phyloP scores from a whole-genome alignment of 2,113 vertebrate species.

The Otolemur garnettii region DNA sequence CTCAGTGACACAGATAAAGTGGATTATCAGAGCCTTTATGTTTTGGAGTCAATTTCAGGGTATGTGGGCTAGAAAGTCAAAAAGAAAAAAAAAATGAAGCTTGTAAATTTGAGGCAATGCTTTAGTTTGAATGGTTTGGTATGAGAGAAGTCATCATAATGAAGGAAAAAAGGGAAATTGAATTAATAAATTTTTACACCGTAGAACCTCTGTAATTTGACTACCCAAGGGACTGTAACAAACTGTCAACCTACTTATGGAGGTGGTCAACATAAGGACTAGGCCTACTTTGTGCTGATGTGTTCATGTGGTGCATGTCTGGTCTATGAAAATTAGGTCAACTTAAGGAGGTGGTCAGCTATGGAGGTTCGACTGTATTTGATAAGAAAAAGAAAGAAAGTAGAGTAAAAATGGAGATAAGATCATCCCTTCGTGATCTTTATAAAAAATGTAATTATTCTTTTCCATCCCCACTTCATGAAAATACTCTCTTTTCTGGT shows the following conservation, averaged over 20 bases:
- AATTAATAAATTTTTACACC: neutral
- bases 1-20: neutral
- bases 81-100: neutral
- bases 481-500: neutral
- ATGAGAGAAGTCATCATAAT: neutral
- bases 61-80: neutral
- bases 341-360: no score
- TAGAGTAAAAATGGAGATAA: neutral
- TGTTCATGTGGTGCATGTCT: no score
- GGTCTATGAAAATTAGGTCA: no score
- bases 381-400: neutral
- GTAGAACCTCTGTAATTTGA: no score
- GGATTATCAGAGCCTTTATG: neutral
- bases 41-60: neutral
- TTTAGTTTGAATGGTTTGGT: conserved; percentile 29
- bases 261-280: no score
- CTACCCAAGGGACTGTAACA: no score
- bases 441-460: neutral
- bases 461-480: neutral
- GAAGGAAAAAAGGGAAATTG: neutral
- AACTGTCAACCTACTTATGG: no score
- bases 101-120: neutral
- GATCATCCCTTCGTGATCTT: neutral
- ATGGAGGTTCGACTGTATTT: neutral
- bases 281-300: no score